phyloP scores from a whole-genome alignment of 2,113 vertebrate species.

The Pitta sordida region DNA sequence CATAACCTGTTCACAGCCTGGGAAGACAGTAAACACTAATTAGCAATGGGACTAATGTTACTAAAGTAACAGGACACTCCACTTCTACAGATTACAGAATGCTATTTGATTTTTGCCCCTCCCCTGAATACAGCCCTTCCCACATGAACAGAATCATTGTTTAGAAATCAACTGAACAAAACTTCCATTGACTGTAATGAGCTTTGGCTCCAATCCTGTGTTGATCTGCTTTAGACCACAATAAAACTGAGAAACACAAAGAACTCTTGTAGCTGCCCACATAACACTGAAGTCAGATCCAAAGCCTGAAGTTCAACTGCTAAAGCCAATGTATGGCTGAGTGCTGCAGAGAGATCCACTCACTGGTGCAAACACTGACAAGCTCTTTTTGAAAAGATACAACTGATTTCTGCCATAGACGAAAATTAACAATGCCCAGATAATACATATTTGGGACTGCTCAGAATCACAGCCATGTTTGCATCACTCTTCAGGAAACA shows the following conservation, averaged over 20 bases:
- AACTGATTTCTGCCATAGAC: not conserved
- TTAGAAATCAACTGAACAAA: constrained; percentile 8
- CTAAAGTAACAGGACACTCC: not conserved
- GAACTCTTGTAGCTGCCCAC: not conserved
- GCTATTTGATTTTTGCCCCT: not conserved
- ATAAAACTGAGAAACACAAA: not conserved
- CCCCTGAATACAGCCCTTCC: not conserved
- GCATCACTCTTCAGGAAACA: not conserved
- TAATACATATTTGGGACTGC: not conserved
- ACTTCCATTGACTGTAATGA: not conserved
- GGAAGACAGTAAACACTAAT: not conserved
- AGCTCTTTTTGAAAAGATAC: not conserved
- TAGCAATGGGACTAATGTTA: not conserved
- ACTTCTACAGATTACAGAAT: not conserved
- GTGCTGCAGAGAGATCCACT: not conserved
- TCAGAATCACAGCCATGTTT: not conserved
- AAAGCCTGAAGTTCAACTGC: not conserved
- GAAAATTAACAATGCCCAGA: not conserved
- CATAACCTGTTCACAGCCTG: not conserved
- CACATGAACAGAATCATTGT: not conserved
- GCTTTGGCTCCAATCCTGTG: constrained; percentile 37
- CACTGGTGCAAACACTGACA: not conserved
- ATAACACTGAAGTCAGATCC: not conserved
- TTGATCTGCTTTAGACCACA: constrained; percentile 34
- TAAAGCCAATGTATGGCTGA: not conserved